Evolutionary conservation across 2,888 invertebrate species (phyloP), one percentile per base, ranked within the genome.

Genomic region (Hydropsyche betteni): DNA sequence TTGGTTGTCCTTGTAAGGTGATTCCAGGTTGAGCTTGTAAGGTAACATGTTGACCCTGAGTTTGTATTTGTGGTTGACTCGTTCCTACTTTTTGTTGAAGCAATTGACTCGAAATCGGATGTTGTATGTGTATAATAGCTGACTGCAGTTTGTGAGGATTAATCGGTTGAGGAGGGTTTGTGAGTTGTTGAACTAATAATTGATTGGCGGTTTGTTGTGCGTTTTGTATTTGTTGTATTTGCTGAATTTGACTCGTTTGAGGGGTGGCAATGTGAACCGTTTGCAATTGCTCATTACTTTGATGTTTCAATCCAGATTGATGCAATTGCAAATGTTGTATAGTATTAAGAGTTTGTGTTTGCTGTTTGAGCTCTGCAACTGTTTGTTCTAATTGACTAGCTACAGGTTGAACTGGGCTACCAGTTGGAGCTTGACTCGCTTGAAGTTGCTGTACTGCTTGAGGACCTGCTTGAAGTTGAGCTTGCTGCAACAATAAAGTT

Each of bases 391-490:
- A 86, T 77, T 86, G 87, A 76, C 86, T 87, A 70, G 85, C 79
- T 5, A 82, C 83, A 8, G 85, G 83, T 80, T 89, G 89, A 8
- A 81, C 80, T 34, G 84, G 81, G 70, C 80, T 84, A 82, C 79
- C 83, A 81, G 75, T 83, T 80, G 76, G 81, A 73, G 81, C 78
- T 69, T 82, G 83, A 74, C 82, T 81, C 76, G 82, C 81, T 72
- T 82, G 82, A 53, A 83, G 80, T 75, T 84, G 81, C 64, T 78
- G 77, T 8, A 77, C 76, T 70, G 74, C 75, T 44, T 78, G 69
- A 12, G 80, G 79, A 61, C 82, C 83, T 81, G 86, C 89, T 81
- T 92, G 92, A 70, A 92, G 84, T 82, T 92, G 92, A 69, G 92
- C 90, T 86, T 92, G 92, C 91, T 92, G 81, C 16, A 81, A 82